Base-by-base conservation (phyloP, 2,113 vertebrate species). In the Phaethon lepturus region DNA sequence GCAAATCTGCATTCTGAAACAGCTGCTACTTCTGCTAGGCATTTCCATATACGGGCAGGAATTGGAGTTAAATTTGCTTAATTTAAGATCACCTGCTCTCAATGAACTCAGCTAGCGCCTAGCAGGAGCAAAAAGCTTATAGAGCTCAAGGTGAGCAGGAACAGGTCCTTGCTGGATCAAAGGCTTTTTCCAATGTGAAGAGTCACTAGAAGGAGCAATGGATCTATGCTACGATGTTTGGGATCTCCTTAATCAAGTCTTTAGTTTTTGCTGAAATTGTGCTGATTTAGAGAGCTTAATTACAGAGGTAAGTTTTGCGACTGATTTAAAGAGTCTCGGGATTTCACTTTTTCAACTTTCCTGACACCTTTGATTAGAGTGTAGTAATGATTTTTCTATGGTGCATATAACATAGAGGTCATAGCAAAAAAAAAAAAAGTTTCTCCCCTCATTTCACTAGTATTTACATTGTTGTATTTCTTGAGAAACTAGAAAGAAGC, bases 111-210 rank as follows among this genome's bases (percentile, higher is more conserved):
- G 12, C 79, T 85, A 78, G 24, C 28, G 26, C 11, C 45, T 58
- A 58, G 40, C 40, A 91, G 69, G 52, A 2, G 2, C 50, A 50
- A 23, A 47, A 81, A 35, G 31, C 69, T 74, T 49, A 59, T 9
- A 42, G 38, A 87, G 20, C 53, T 85, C 29, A 63, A 87, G 73
- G 77, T 53, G 52, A 85, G 24, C 0, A 49, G 5, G 5, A 26
- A 2, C 0, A 13, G 16, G 2, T n/a, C 1, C 3, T 85, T 64
- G 5, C 4, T 66, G 13, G 18, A 17, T 31, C 9, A 15, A 73
- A 79, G 17, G 17, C 2, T 24, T 78, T 78, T 68, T 64, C 8
- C 13, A 33, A 2, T 0, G 0, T 55, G 23, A n/a, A 31, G 42
- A 47, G 24, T 52, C 5, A 4, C 49, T 47, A 17, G 38, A 63